Base-by-base conservation (phyloP, 2,113 vertebrate genomes). In the Ranitomeya imitator region DNA sequence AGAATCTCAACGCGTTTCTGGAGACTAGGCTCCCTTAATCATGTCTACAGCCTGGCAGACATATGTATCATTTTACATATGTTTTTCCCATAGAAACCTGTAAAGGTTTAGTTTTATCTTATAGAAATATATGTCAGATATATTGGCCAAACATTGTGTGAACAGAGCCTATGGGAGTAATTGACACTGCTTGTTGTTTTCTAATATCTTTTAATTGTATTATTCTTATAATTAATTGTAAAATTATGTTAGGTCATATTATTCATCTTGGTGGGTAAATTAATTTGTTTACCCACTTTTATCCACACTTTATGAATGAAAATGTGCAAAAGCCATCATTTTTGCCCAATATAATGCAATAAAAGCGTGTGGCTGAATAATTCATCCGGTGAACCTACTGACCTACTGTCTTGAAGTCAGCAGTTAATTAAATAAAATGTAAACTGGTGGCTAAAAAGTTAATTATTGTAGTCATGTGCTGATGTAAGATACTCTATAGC, bases 361-460 rank as follows among this genome's bases (percentile, higher is more conserved):
- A 51, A 77, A 51, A 9, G 15, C 57, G n/a, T 59, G 12, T 14
- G 11, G 3, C 13, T 79, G 55, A 79, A 57, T 57, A 57, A 57
- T 57, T 79, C 54, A 55, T 23, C 8, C 8, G 15, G n/a, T 26
- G 77, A 14, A 55, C 54, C 37, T 26, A 26, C 59, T 79, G n/a
- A 79, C n/a, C 77, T 79, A 26, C 6, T 26, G 18, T 52, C 54
- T 57, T 2, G 6, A 79, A 79, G 55, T 57, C 52, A 79, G 16
- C n/a, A 79, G 59, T 14, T 79, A n/a, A 79, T 79, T 57, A 15
- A 79, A 79, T 79, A 59, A 79, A 79, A 57, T 57, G 10, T n/a
- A 79, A 79, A 79, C 76, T 23, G 51, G 76, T 55, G 52, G 76
- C 12, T 57, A 55, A 79, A 79, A 79, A 79, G 52, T 57, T 79